Evolutionary conservation across 2,797 vertebrate genomes (phyloP), one percentile per base, ranked within the genome.

Genomic region (Setipinna tenuifilis): DNA sequence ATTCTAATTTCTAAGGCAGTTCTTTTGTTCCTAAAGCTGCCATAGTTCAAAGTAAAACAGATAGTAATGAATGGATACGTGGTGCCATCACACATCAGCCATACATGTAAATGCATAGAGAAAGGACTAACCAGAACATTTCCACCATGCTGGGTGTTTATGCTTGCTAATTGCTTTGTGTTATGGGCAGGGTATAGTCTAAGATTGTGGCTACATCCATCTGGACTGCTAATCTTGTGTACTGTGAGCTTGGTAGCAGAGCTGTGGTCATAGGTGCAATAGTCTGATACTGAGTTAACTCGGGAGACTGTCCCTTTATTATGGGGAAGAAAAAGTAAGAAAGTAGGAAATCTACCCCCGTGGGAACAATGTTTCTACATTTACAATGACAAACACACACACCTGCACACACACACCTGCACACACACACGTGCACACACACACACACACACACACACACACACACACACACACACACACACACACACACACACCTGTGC

Each of bases 231-330:
- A 25, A 65, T n/a, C 9, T 31, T 14, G 65, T 6, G 14, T 28
- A 14, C 62, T 65, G 65, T 14, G 14, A 31, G 65, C 14, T 31
- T 68, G 65, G 11, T 12, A 68, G 65, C 10, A 68, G 65, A 12
- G 65, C 25, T 31, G 19, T 31, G 65, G 25, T 6, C 9, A 25
- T 14, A 31, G 65, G 3, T 23, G 65, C 28, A 71, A 71, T 25
- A 35, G 31, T 71, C 17, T 71, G 25, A 71, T 31, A 71, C 65
- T 71, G 65, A 25, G 65, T 71, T 71, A 71, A 71, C 25, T 31
- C 16, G 28, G 65, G 65, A 71, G 25, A 71, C 65, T 65, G 31
- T 71, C 31, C 31, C 12, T 28, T 28, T 25, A 35, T 28, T 0
- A 71, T 35, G 28, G 28, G 31, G 65, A 71, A 31, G 28, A 35